Percentiles rank a stretch among this genome's conserved stretches.
Evolutionary conservation across 1,140 invertebrate species (phyloP).

Genomic region (Drosophila tsacasi): DNA sequence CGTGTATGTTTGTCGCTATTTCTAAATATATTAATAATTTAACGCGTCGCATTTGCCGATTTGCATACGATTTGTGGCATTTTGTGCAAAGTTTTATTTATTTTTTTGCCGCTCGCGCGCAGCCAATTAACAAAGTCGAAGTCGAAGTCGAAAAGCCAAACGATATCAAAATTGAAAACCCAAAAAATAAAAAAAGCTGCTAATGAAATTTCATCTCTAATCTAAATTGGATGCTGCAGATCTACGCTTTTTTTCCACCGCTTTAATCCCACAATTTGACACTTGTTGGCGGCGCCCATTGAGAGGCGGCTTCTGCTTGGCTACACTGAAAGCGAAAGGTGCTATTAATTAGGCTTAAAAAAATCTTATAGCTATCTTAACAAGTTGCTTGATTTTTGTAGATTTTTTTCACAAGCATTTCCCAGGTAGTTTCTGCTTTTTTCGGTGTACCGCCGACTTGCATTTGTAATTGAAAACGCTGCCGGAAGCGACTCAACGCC

Average conservation of each 20-base stretch:
- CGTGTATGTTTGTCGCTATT: slow-evolving; percentile 47
- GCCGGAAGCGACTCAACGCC: slow-evolving; percentile 61
- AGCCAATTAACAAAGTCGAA: slow-evolving; percentile 54
- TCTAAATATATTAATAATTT: slow-evolving; percentile 82
- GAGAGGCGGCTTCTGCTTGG: slow-evolving; percentile 17
- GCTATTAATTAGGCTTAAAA: not conserved
- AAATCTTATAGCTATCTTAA: fast-evolving
- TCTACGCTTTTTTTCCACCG: not conserved
- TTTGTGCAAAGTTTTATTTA: slow-evolving; percentile 39
- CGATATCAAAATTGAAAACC: slow-evolving; percentile 21
- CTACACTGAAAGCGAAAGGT: not conserved
- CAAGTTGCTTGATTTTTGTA: not conserved
- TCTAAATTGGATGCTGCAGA: slow-evolving; percentile 43
- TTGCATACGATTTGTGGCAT: slow-evolving; percentile 67
- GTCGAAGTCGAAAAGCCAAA: slow-evolving; percentile 12
- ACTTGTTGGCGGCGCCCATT: slow-evolving; percentile 72
- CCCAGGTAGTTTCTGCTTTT: not conserved
- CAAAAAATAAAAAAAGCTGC: slow-evolving; percentile 19
- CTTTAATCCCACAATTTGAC: slow-evolving; percentile 57
- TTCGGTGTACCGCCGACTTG: slow-evolving; percentile 21
- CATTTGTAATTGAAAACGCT: slow-evolving; percentile 67
- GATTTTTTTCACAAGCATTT: not conserved
- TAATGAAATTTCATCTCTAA: slow-evolving; percentile 61
- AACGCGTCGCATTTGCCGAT: slow-evolving; percentile 64
- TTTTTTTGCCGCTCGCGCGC: slow-evolving; percentile 39